Evolutionary conservation across 2,113 vertebrate species (phyloP).

Genomic region (Pipra filicauda): DNA sequence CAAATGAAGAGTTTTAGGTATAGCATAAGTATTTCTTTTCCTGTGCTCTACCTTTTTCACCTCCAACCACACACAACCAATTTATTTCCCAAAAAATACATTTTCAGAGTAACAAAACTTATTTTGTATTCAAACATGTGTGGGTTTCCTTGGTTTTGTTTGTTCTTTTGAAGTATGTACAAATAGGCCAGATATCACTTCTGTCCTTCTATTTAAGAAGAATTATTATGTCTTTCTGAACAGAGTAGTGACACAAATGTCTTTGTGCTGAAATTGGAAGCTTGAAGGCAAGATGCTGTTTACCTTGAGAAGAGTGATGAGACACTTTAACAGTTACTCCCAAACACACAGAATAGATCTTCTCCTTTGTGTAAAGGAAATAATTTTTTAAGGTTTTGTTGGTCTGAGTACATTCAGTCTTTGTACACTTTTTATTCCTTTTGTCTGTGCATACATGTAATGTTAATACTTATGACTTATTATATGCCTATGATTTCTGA

Average conservation of each 20-base stretch:
- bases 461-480: neutral
- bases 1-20: neutral
- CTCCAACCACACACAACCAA: accelerated
- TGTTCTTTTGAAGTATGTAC: neutral
- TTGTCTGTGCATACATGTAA: neutral
- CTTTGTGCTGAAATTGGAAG: neutral
- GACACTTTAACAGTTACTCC: neutral
- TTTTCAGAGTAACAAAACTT: neutral
- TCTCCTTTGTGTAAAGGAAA: neutral
- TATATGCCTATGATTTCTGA: neutral
- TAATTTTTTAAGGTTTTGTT: neutral
- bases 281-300: neutral
- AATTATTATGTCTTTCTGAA: neutral
- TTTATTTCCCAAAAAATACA: neutral
- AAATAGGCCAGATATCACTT: neutral
- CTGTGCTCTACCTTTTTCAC: neutral
- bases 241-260: neutral
- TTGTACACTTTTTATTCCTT: neutral
- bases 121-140: neutral
- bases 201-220: neutral
- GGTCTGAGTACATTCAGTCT: neutral
- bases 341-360: neutral
- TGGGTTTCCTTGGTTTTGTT: neutral
- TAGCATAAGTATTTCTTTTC: accelerated
- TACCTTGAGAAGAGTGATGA: neutral